These are phyloP conservation scores for Coranthus polyacanthus DNA, from an alignment of 2,797 vertebrate genomes.

Conservation along the genomic window DNA sequence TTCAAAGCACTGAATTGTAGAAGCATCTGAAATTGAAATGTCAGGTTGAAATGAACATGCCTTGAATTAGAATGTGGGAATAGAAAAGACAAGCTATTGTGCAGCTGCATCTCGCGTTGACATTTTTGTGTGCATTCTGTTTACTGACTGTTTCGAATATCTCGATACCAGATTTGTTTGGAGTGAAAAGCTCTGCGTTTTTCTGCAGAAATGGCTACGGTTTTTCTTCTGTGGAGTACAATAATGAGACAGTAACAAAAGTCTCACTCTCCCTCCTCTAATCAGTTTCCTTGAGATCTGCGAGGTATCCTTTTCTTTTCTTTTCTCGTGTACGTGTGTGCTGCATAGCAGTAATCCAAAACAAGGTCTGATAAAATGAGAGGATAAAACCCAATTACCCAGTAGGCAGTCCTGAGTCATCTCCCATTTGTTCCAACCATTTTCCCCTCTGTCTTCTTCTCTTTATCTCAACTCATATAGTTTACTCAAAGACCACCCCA, in stretches of 20 bases:
- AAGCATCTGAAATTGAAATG: conserved; percentile 79
- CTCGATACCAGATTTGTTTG: conserved; percentile 16
- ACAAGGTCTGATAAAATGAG: conserved; percentile 73
- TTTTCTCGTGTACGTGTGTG: conserved; percentile 16
- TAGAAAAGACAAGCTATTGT: conserved; percentile 52
- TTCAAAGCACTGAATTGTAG: conserved; percentile 68
- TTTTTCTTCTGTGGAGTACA: conserved; percentile 24
- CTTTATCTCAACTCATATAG: conserved; percentile 72
- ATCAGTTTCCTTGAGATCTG: conserved; percentile 53
- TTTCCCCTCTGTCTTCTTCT: conserved; percentile 58
- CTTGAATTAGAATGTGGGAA: conserved; percentile 71
- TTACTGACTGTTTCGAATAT: conserved; percentile 47
- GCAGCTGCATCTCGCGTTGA: conserved; percentile 48
- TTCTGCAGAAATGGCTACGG: conserved; percentile 11
- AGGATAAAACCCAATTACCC: conserved; percentile 80
- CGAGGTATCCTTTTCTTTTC: conserved; percentile 50
- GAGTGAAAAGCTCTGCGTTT: conserved; percentile 11
- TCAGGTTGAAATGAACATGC: conserved; percentile 72
- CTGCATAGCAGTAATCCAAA: conserved; percentile 70
- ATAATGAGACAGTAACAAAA: conserved; percentile 40
- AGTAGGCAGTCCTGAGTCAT: conserved; percentile 71
- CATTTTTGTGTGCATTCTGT: conserved; percentile 48
- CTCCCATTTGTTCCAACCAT: conserved; percentile 71
- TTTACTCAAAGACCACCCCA: conserved; percentile 76
- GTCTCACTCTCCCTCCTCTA: conserved; percentile 40